Percentiles rank a stretch among this genome's conserved stretches.
Evolutionary conservation across 2,113 vertebrate species (phyloP).

Genomic region (Tupaia chinensis): DNA sequence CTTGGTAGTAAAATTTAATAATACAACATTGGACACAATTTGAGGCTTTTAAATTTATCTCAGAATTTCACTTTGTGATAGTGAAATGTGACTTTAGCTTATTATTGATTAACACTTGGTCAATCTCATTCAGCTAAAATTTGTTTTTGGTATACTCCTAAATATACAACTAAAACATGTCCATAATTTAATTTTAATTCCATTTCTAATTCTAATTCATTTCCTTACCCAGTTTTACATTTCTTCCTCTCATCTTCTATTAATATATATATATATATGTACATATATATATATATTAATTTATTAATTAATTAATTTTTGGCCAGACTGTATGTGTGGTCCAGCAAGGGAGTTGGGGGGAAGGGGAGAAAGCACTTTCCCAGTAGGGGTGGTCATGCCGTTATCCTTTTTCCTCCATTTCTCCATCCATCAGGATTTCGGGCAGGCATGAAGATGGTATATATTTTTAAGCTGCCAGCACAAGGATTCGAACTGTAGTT

Average conservation of each 20-base stretch:
- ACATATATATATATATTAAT: background rate
- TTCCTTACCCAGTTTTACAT: background rate
- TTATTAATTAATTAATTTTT: too few relatives aligned
- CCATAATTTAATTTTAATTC: background rate
- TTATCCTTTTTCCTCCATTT: too few relatives aligned
- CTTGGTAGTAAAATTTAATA: slow-evolving; percentile 3
- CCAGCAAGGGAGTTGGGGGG: too few relatives aligned
- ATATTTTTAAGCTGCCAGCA: too few relatives aligned
- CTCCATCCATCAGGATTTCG: too few relatives aligned
- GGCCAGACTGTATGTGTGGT: too few relatives aligned
- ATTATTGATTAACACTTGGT: background rate
- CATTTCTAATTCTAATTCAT: background rate
- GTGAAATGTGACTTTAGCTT: background rate
- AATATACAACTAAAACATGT: background rate
- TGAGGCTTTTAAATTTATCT: background rate
- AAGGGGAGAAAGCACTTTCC: too few relatives aligned
- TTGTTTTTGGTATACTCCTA: background rate
- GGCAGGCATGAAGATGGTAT: too few relatives aligned
- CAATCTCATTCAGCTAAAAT: background rate
- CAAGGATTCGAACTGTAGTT: too few relatives aligned
- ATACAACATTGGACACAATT: background rate
- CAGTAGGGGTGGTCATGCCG: too few relatives aligned
- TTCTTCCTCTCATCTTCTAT: background rate
- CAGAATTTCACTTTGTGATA: background rate
- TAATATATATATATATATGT: background rate